Base-by-base conservation (phyloP, 1,140 invertebrate genomes). In the Temnothorax longispinosus region DNA sequence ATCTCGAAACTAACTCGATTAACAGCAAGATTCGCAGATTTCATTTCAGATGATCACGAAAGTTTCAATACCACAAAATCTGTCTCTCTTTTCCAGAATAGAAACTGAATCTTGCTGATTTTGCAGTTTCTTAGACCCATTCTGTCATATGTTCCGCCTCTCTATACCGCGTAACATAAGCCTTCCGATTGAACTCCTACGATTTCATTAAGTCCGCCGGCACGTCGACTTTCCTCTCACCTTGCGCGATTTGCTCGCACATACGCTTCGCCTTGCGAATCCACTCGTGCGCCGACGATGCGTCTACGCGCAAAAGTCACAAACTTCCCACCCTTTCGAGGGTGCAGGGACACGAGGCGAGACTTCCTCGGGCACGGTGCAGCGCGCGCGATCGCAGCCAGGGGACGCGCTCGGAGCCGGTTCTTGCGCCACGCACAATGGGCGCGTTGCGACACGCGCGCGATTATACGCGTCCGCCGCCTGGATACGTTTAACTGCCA, bases 401-500 rank as follows among this genome's bases (percentile, higher is more conserved):
- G 21, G 72, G 71, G 85, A 89, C 80, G 89, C 85, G 54, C 75
- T 78, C 56, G 65, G 47, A 86, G 85, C 86, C 85, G 64, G 85
- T 87, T 85, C 91, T 93, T 93, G 91, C 92, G 91, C 87, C 90
- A 93, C 92, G 91, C 92, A 94, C 93, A 94, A 94, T 94, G 92
- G 93, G 86, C 82, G 86, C 87, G 89, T 94, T 94, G 91, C 94
- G 92, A 94, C 93, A 94, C 90, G 82, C 74, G 65, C 52, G 87
- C 88, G 91, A 93, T 93, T 93, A 93, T 92, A 93, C 87, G 77
- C 62, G 71, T 75, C 74, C 88, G 89, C 75, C 80, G 80, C 84
- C 82, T 89, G 87, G 93, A 93, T 91, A 92, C 90, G 92, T 94
- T 93, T 92, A 91, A 89, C 91, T 91, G 91, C 88, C 90, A 92